Evolutionary conservation across 1,140 invertebrate species (phyloP).

Genomic region (Nephila pilipes): DNA sequence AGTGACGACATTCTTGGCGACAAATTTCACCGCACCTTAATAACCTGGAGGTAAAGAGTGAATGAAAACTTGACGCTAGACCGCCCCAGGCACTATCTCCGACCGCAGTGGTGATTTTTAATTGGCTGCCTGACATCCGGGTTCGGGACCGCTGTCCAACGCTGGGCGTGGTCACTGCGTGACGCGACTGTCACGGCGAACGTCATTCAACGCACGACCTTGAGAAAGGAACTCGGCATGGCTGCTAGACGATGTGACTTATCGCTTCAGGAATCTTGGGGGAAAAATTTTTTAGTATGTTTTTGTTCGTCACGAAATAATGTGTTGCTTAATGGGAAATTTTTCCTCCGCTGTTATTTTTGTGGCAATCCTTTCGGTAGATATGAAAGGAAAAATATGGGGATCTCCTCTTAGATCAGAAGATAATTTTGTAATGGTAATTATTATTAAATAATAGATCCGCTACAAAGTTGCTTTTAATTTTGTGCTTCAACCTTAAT

Average conservation of each 20-base stretch:
- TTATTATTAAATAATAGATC: not conserved
- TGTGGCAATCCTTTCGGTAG: constrained; percentile 2
- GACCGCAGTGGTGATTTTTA: constrained; percentile 43
- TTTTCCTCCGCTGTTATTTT: constrained; percentile 42
- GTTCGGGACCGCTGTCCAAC: constrained; percentile 73
- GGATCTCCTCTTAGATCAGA: not conserved
- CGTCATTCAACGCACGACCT: constrained; percentile 73
- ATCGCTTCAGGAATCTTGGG: constrained; percentile 34
- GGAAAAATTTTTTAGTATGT: not conserved
- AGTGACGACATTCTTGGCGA: constrained; percentile 74
- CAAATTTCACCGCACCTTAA: constrained; percentile 67
- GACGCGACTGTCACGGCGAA: constrained; percentile 74
- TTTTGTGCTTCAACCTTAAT: too few species aligned
- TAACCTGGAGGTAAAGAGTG: constrained; percentile 67
- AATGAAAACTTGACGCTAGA: constrained; percentile 26
- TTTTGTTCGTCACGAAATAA: constrained; percentile 66
- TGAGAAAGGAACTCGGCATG: constrained; percentile 10
- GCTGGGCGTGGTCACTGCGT: constrained; percentile 71
- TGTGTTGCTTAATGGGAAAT: constrained; percentile 64
- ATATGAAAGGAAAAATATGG: not conserved
- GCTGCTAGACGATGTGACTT: constrained; percentile 61
- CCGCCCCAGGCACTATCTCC: constrained; percentile 47
- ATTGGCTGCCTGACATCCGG: constrained; percentile 76
- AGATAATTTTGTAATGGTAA: not conserved
- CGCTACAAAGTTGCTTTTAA: too few species aligned